Evolutionary conservation across 2,888 invertebrate genomes (phyloP).

Genomic region (Tryphoninae sp.): DNA sequence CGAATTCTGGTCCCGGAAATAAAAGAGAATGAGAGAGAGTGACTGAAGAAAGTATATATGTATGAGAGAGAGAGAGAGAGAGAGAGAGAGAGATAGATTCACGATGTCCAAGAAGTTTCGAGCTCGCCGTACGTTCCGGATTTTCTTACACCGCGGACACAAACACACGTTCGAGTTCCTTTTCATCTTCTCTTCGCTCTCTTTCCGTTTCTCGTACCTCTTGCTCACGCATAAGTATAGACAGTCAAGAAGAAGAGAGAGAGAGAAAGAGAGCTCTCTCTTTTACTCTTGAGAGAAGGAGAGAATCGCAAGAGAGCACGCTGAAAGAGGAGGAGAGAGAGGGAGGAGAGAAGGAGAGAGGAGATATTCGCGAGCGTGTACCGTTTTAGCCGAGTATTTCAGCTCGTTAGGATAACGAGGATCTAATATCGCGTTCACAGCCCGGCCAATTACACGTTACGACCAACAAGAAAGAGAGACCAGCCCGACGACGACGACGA

Average conservation of each 20-base stretch:
- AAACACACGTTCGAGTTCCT: constrained; percentile 35
- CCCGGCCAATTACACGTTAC: constrained; percentile 79
- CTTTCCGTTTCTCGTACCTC: constrained; percentile 27
- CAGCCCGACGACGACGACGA: constrained; percentile 42
- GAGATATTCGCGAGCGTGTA: constrained; percentile 68
- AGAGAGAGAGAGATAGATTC: constrained; percentile 42
- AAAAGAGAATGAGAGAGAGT: constrained; percentile 39
- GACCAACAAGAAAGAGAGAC: constrained; percentile 65
- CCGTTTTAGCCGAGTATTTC: constrained; percentile 76
- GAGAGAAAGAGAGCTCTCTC: constrained; percentile 41
- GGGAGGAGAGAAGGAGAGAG: constrained; percentile 61
- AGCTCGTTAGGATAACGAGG: constrained; percentile 81
- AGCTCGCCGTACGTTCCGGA: constrained; percentile 39
- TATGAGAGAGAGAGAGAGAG: constrained; percentile 13
- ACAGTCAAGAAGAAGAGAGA: constrained; percentile 35
- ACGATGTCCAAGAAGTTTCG: constrained; percentile 56
- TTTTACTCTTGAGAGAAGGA: constrained; percentile 42
- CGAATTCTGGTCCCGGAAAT: constrained; percentile 46
- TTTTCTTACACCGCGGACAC: constrained; percentile 57
- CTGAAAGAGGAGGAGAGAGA: constrained; percentile 63
- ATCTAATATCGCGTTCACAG: constrained; percentile 80
- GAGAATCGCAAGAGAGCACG: constrained; percentile 53
- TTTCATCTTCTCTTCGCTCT: constrained; percentile 43
- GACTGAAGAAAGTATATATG: no score
- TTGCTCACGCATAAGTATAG: constrained; percentile 11